phyloP scores from a whole-genome alignment of 2,113 vertebrate species.

The Casuarius casuarius region DNA sequence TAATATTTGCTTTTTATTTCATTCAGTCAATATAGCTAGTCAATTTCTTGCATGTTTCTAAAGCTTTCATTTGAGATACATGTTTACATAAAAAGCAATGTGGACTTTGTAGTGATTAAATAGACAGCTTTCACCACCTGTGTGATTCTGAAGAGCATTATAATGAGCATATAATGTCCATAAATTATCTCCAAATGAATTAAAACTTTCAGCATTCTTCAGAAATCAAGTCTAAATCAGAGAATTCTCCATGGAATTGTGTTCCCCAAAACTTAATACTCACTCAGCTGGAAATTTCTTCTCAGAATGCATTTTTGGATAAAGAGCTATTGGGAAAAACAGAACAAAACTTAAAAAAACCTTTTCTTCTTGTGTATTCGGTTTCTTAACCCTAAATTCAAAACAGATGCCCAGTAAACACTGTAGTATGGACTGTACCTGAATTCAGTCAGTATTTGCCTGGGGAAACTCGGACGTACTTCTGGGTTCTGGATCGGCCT shows the following conservation, averaged over 20 bases:
- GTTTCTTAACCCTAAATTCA: neutral
- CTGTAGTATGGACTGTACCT: no score
- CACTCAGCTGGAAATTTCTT: neutral
- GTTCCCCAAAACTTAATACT: neutral
- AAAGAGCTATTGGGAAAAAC: neutral
- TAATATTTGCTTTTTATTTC: neutral
- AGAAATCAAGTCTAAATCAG: neutral
- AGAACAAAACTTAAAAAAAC: neutral
- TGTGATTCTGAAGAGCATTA: neutral
- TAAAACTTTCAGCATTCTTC: neutral
- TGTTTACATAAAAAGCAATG: neutral
- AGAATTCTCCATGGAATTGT: neutral
- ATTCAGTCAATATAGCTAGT: neutral
- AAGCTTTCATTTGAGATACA: neutral
- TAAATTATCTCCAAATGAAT: neutral
- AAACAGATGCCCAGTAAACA: neutral
- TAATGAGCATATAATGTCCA: neutral
- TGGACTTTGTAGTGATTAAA: neutral
- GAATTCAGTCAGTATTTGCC: neutral
- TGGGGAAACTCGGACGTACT: neutral
- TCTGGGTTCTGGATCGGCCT: neutral
- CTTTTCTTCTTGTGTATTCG: fast-evolving
- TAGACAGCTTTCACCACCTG: neutral
- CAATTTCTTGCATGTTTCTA: neutral
- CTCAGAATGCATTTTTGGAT: neutral